phyloP scores from a whole-genome alignment of 2,113 vertebrate genomes.

The Syngnathus floridae region DNA sequence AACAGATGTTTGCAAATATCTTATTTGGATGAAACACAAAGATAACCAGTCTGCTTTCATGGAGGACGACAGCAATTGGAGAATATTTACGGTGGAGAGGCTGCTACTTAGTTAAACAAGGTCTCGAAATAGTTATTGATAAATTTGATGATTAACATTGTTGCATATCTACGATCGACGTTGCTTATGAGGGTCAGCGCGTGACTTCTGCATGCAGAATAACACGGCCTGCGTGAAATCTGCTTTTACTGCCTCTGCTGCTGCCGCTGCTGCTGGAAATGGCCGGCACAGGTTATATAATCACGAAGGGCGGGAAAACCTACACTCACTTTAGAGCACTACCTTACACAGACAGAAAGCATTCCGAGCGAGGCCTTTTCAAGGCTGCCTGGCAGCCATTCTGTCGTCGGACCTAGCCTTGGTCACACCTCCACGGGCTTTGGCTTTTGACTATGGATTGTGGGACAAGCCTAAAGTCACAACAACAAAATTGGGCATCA shows the following conservation, averaged over 20 bases:
- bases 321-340: constrained; percentile 50
- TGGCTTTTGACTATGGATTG: constrained; percentile 28
- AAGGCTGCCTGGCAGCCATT: not conserved
- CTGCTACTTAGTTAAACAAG: too few species aligned
- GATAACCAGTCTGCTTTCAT: too few species aligned
- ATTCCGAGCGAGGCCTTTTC: constrained; percentile 40
- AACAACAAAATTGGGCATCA: too few species aligned
- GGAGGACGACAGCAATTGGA: too few species aligned
- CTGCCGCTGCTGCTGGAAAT: constrained; percentile 62
- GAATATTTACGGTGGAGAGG: too few species aligned
- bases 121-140: too few species aligned
- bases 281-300: constrained; percentile 67
- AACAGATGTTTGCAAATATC: too few species aligned
- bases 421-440: constrained; percentile 43
- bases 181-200: not conserved
- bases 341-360: constrained; percentile 58
- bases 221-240: constrained; percentile 45
- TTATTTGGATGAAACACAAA: too few species aligned
- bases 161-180: too few species aligned
- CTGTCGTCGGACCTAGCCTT: not conserved
- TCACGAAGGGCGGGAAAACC: constrained; percentile 67
- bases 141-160: too few species aligned
- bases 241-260: constrained; percentile 59
- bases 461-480: too few species aligned
- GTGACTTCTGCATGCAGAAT: constrained; percentile 32